Evolutionary conservation across 2,888 invertebrate genomes (phyloP).

Genomic region (Druceiella hillmani): DNA sequence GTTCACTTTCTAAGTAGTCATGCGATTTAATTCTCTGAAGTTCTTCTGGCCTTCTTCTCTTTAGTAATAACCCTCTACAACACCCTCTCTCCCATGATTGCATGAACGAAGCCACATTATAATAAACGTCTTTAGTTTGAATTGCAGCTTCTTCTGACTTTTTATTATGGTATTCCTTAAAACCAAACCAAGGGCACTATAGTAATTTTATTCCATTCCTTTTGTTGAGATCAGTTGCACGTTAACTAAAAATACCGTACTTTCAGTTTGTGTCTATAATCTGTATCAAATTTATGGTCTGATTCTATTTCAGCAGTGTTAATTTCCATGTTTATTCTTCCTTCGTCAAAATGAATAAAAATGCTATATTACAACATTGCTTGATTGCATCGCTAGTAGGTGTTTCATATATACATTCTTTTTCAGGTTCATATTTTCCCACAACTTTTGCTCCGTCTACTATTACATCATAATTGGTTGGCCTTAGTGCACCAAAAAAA

Average conservation of each 20-base stretch:
- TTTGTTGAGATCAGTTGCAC: slow-evolving; percentile 24
- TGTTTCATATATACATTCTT: slow-evolving; percentile 23
- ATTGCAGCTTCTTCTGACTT: slow-evolving; percentile 16
- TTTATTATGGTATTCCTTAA: slow-evolving; percentile 16
- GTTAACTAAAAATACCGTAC: slow-evolving; percentile 24
- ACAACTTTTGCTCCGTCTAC: slow-evolving; percentile 20
- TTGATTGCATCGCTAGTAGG: slow-evolving; percentile 25
- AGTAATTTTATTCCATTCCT: slow-evolving; percentile 26
- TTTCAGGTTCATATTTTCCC: slow-evolving; percentile 20
- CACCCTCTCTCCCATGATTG: too few relatives aligned
- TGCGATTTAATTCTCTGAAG: too few relatives aligned
- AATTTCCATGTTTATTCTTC: slow-evolving; percentile 19
- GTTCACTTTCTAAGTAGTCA: too few relatives aligned
- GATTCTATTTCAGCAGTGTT: slow-evolving; percentile 22
- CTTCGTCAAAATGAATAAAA: slow-evolving; percentile 23
- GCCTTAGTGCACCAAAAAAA: too few relatives aligned
- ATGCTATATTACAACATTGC: slow-evolving; percentile 27
- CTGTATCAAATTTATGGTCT: slow-evolving; percentile 20
- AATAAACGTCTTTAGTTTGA: slow-evolving; percentile 19
- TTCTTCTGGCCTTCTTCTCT: too few relatives aligned
- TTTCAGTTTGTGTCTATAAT: slow-evolving; percentile 26
- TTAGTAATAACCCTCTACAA: too few relatives aligned
- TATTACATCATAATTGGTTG: slow-evolving; percentile 21
- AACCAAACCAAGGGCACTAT: slow-evolving; percentile 24
- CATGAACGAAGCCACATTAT: too few relatives aligned